Conservation (phyloP, 2,888 invertebrate genomes). For the Phaedon cochleariae region DNA sequence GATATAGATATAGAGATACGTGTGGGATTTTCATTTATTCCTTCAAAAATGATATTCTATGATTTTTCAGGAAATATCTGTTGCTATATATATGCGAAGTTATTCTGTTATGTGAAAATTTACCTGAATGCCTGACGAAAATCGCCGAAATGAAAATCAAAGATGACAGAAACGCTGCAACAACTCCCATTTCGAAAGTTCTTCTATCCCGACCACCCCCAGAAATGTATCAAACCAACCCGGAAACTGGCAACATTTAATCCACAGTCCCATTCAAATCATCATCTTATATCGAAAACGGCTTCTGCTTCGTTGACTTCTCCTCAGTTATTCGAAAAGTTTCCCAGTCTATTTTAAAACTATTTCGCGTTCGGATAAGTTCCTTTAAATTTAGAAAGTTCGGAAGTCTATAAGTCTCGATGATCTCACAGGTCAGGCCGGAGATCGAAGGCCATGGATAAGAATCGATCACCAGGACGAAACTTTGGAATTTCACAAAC, state of each 20-base stretch:
- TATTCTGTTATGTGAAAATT: background rate
- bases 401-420: conserved; percentile 28
- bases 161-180: conserved; percentile 7
- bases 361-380: conserved; percentile 35
- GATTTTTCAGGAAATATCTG: too few species aligned
- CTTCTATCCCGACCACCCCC: conserved; percentile 14
- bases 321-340: conserved; percentile 40
- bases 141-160: conserved; percentile 29
- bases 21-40: too few species aligned
- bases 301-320: conserved; percentile 27
- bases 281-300: conserved; percentile 25
- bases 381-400: conserved; percentile 41
- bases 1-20: too few species aligned
- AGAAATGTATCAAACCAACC: conserved; percentile 17
- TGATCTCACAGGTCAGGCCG: conserved; percentile 33
- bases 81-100: too few species aligned
- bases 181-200: conserved; percentile 14
- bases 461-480: too few species aligned
- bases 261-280: conserved; percentile 37
- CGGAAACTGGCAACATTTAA: conserved; percentile 27
- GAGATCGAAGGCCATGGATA: background rate
- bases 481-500: background rate
- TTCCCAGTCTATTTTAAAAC: conserved; percentile 44
- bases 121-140: conserved; percentile 33
- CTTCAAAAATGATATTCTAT: too few species aligned